Percentiles rank a stretch among this genome's conserved stretches.
These are phyloP conservation scores for Strigamia transsilvanica DNA, from an alignment of 2,888 invertebrate species.

Conservation along the genomic window DNA sequence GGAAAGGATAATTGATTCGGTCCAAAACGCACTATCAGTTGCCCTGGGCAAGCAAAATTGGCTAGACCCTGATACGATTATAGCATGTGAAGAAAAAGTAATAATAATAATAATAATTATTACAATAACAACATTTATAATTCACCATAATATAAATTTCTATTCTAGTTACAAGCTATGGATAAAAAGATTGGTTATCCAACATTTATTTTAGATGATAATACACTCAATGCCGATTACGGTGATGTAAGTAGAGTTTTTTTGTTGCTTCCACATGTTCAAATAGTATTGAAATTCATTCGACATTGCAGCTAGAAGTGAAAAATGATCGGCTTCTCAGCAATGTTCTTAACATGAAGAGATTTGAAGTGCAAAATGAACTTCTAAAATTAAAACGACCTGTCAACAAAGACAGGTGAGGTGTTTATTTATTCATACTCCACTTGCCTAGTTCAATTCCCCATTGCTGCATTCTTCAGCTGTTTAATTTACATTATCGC, in stretches of 20 bases:
- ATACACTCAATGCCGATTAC: slow-evolving; percentile 54
- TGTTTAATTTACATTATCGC: background rate
- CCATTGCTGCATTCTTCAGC: background rate
- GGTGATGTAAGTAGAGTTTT: slow-evolving; percentile 54
- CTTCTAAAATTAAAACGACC: slow-evolving; percentile 74
- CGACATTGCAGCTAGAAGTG: slow-evolving; percentile 67
- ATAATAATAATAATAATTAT: background rate
- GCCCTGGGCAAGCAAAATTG: slow-evolving; percentile 54
- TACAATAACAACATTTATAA: background rate
- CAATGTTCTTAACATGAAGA: slow-evolving; percentile 79
- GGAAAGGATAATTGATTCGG: slow-evolving; percentile 43
- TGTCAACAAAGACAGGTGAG: slow-evolving; percentile 75
- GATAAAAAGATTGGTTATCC: slow-evolving; percentile 56
- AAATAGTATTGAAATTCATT: background rate
- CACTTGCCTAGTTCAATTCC: background rate
- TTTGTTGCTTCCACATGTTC: slow-evolving; percentile 27
- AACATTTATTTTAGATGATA: slow-evolving; percentile 55
- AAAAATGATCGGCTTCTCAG: slow-evolving; percentile 81
- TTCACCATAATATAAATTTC: background rate
- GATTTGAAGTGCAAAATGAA: slow-evolving; percentile 77
- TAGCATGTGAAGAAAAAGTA: slow-evolving; percentile 57
- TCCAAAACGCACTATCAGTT: slow-evolving; percentile 53
- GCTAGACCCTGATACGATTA: slow-evolving; percentile 55
- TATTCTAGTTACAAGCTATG: slow-evolving; percentile 58
- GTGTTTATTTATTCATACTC: background rate